phyloP scores from a whole-genome alignment of 2,113 vertebrate species.

The Oxyruncus cristatus region DNA sequence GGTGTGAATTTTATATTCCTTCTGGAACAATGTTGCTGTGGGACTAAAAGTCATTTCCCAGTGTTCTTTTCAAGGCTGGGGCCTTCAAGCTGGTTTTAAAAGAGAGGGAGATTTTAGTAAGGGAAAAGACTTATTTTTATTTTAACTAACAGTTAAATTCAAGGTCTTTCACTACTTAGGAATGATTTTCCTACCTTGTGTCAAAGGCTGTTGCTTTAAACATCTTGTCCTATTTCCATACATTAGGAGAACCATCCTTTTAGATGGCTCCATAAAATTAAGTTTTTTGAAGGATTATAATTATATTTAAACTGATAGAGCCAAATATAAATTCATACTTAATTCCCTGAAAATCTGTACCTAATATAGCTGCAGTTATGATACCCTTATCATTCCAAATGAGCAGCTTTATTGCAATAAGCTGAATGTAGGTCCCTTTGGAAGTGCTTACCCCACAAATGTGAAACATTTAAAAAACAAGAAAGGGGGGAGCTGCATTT shows the following conservation, averaged over 20 bases:
- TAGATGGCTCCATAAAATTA: neutral
- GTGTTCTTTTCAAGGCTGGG: neutral
- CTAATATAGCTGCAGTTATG: constrained; percentile 38
- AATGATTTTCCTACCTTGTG: neutral
- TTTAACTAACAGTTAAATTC: neutral
- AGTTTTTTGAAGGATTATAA: constrained; percentile 14
- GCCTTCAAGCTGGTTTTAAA: neutral
- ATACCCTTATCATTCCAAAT: neutral
- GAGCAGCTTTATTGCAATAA: constrained; percentile 8
- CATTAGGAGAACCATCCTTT: constrained; percentile 8
- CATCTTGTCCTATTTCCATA: constrained; percentile 56
- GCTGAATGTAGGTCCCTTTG: neutral
- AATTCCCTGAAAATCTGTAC: constrained; percentile 32
- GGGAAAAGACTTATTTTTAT: neutral
- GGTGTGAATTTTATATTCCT: neutral
- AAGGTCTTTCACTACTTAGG: neutral
- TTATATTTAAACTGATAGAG: constrained; percentile 32
- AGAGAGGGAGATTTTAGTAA: neutral
- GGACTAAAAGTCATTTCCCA: neutral
- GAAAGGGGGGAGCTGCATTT: neutral
- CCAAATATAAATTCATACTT: constrained; percentile 22
- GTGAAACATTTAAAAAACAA: neutral
- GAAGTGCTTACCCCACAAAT: neutral
- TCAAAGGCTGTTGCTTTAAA: constrained; percentile 45
- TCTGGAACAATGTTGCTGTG: neutral